Percentiles rank a stretch among this genome's conserved stretches.
These are phyloP conservation scores for Psilopogon haemacephalus DNA, from an alignment of 2,113 vertebrate species.

Conservation along the genomic window DNA sequence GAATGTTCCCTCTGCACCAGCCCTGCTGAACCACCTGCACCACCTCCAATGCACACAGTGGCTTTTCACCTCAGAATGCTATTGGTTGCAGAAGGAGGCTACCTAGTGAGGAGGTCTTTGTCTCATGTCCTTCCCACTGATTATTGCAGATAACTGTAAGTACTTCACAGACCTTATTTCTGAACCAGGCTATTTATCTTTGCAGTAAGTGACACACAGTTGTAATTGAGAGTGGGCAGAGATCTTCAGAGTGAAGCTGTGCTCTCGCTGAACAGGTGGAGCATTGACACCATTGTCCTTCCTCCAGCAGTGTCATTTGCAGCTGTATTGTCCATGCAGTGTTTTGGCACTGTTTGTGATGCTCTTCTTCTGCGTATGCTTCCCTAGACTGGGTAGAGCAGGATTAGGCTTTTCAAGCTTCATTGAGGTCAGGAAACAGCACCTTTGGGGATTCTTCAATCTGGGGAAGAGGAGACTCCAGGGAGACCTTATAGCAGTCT, in stretches of 20 bases:
- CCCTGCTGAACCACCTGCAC: background rate
- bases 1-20: background rate
- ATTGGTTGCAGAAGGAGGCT: background rate
- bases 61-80: background rate
- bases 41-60: background rate
- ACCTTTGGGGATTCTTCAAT: background rate
- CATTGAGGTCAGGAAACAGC: background rate
- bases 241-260: background rate
- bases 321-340: accelerated
- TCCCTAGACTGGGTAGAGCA: background rate
- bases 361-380: background rate
- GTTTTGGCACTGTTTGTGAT: accelerated
- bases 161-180: background rate
- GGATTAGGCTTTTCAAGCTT: background rate
- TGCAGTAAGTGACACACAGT: background rate
- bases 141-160: background rate
- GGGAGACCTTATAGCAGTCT: no score
- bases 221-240: background rate
- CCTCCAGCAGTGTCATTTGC: background rate
- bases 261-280: background rate
- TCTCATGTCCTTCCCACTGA: background rate
- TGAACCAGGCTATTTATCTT: background rate
- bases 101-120: background rate
- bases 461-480: no score
- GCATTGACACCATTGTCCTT: accelerated